Evolutionary conservation across 2,888 invertebrate species (phyloP).

Genomic region (Xanthia togata): DNA sequence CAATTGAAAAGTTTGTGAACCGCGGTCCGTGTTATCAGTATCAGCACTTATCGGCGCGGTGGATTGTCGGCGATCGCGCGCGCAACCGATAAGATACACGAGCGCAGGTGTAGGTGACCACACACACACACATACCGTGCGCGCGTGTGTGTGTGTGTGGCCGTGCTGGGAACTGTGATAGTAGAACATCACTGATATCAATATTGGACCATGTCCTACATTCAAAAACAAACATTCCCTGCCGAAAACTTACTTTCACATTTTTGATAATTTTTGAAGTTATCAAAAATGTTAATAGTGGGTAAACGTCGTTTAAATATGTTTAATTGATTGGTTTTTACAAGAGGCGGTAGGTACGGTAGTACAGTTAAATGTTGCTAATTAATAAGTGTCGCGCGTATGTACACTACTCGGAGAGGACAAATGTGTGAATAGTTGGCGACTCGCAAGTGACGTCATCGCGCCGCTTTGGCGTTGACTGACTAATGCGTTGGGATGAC

Average conservation of each 20-base stretch:
- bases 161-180: slow-evolving; percentile 31
- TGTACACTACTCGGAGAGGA: slow-evolving; percentile 7
- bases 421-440: neutral
- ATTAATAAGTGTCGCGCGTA: slow-evolving; percentile 27
- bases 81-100: slow-evolving; percentile 65
- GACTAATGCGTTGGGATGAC: slow-evolving; percentile 19
- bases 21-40: slow-evolving; percentile 72
- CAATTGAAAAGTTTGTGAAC: slow-evolving; percentile 71
- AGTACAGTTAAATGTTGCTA: neutral
- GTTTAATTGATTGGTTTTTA: neutral
- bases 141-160: neutral
- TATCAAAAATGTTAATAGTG: slow-evolving; percentile 2
- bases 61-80: slow-evolving; percentile 58
- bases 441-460: slow-evolving; percentile 41
- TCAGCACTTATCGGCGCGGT: slow-evolving; percentile 62
- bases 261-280: neutral
- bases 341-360: neutral
- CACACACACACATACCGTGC: slow-evolving; percentile 15
- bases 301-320: neutral
- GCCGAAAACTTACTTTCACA: slow-evolving; percentile 16
- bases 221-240: slow-evolving; percentile 9
- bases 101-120: slow-evolving; percentile 15
- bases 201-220: slow-evolving; percentile 41
- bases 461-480: neutral
- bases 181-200: slow-evolving; percentile 45